Evolutionary conservation across 2,113 vertebrate genomes (phyloP).

Genomic region (human): DNA sequence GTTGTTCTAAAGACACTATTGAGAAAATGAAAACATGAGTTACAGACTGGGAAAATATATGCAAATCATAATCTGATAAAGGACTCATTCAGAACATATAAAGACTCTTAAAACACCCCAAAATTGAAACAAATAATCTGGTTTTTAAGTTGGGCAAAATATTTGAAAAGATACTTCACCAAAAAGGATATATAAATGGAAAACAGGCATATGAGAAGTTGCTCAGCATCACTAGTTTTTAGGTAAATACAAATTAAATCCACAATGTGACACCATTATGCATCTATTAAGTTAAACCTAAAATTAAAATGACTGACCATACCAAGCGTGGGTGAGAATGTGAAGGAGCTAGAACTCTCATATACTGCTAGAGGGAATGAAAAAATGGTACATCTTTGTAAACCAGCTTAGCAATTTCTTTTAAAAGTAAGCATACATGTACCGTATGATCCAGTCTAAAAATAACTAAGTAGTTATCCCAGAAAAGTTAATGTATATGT

Average conservation of each 20-base stretch:
- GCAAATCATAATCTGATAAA: neutral
- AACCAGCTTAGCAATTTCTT: neutral
- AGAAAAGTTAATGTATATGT: neutral
- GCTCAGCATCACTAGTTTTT: neutral
- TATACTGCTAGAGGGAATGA: neutral
- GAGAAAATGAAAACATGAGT: neutral
- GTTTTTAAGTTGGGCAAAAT: neutral
- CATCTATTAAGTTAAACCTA: neutral
- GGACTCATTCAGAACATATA: neutral
- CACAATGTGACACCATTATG: neutral
- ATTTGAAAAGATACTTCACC: neutral
- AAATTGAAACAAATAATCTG: neutral
- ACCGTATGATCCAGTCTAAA: neutral
- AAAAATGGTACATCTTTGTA: neutral
- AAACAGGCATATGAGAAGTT: neutral
- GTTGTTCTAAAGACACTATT: neutral
- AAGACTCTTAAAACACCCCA: neutral
- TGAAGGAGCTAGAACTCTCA: neutral
- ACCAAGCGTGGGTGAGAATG: neutral
- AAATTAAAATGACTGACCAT: neutral
- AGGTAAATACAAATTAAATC: neutral
- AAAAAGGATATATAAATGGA: neutral
- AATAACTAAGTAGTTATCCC: neutral
- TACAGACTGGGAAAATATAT: neutral
- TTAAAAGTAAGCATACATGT: neutral